phyloP scores from a whole-genome alignment of 2,888 invertebrate species.

The Drosophila fungiperda region DNA sequence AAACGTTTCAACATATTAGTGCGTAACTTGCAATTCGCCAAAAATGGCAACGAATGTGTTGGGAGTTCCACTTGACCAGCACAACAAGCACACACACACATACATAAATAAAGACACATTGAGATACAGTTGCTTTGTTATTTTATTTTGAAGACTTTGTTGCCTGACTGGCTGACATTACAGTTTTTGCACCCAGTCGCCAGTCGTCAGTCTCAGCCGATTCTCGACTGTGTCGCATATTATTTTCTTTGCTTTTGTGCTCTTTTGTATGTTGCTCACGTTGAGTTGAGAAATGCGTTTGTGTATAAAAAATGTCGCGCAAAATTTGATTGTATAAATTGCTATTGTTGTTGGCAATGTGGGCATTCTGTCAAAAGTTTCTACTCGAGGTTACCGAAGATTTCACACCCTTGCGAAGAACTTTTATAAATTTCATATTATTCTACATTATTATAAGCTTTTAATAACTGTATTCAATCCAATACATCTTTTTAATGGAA shows the following conservation, averaged over 20 bases:
- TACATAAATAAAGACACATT: conserved; percentile 4
- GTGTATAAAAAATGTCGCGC: conserved; percentile 53
- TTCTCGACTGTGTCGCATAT: conserved; percentile 37
- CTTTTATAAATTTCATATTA: background rate
- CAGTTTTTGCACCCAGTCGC: conserved; percentile 47
- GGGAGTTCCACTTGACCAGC: conserved; percentile 45
- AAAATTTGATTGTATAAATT: conserved; percentile 47
- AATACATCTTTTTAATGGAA: background rate
- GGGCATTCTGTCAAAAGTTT: conserved; percentile 41
- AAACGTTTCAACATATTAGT: conserved; percentile 48
- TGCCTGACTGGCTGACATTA: conserved; percentile 50
- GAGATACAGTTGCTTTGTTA: conserved; percentile 29
- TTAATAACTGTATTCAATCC: background rate
- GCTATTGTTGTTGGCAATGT: conserved; percentile 38
- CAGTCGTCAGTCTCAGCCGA: conserved; percentile 22
- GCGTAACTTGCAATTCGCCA: conserved; percentile 71
- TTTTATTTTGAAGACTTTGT: conserved; percentile 54
- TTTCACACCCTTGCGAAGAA: background rate
- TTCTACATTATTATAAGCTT: background rate
- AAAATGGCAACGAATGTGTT: conserved; percentile 63
- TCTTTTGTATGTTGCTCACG: conserved; percentile 76
- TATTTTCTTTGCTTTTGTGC: conserved; percentile 30
- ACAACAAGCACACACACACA: conserved; percentile 9
- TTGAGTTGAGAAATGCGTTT: conserved; percentile 59
- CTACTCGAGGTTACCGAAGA: background rate